phyloP scores from a whole-genome alignment of 2,797 vertebrate genomes.

The Rhabdophis nuchalis region DNA sequence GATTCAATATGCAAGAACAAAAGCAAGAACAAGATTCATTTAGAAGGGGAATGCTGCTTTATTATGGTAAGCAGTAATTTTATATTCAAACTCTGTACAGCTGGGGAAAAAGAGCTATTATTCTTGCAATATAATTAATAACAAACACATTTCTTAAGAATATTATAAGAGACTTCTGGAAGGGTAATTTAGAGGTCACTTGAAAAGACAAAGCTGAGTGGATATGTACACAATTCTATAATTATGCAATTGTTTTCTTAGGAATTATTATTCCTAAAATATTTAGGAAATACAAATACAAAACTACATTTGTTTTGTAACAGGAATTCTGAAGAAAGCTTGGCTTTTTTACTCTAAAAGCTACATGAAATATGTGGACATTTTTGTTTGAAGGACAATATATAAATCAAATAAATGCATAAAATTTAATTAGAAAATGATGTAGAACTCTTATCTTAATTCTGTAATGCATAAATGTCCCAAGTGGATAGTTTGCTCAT shows the following conservation, averaged over 20 bases:
- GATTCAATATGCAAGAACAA: slow-evolving; percentile 31
- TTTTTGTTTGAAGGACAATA: neutral
- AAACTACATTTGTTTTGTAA: neutral
- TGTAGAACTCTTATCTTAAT: neutral
- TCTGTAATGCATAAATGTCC: neutral
- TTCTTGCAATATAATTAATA: neutral
- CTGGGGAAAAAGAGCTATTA: neutral
- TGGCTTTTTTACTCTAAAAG: neutral
- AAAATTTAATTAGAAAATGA: neutral
- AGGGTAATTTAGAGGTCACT: neutral
- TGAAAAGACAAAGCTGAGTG: neutral
- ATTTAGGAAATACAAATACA: neutral
- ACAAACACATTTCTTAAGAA: neutral
- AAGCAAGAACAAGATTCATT: neutral
- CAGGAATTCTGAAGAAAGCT: neutral
- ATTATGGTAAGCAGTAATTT: neutral
- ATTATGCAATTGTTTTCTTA: neutral
- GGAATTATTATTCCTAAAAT: neutral
- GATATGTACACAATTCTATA: neutral
- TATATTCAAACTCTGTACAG: neutral
- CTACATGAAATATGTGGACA: neutral
- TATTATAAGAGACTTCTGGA: neutral
- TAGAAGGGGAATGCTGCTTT: neutral
- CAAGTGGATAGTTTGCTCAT: neutral
- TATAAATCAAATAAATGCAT: neutral